Percentiles rank a stretch among this genome's conserved stretches.
Conservation (phyloP, 2,113 vertebrate species). For the Dasyurus viverrinus region DNA sequence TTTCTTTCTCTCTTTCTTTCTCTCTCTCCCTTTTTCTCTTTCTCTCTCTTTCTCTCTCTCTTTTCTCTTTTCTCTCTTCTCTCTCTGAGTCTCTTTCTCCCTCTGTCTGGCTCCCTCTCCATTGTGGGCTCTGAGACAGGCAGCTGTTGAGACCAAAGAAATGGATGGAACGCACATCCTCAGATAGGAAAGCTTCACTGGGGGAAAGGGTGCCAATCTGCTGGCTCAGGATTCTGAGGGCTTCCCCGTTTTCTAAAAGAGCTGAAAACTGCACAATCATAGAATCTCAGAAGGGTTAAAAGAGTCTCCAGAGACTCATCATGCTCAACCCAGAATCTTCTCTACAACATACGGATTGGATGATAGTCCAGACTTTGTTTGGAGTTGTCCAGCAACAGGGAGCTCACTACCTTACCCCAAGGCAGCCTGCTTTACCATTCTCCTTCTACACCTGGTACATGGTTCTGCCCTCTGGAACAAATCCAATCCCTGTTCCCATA, state of each 20-base stretch:
- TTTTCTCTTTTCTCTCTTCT: constrained; percentile 59
- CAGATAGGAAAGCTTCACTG: fast-evolving
- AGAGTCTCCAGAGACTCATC: not conserved
- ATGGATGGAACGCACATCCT: fast-evolving
- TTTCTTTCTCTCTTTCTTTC: constrained; percentile 78
- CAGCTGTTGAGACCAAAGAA: constrained; percentile 37
- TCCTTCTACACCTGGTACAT: not conserved
- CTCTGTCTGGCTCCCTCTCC: constrained; percentile 78
- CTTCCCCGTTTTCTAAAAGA: not conserved
- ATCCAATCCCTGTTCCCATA: not conserved
- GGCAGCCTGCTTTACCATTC: not conserved
- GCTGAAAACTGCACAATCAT: not conserved
- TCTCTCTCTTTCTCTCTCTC: constrained; percentile 48
- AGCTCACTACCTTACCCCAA: not conserved
- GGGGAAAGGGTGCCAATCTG: not conserved
- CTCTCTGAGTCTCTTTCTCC: constrained; percentile 17
- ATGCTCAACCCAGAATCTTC: not conserved
- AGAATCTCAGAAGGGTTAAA: not conserved
- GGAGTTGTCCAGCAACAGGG: not conserved
- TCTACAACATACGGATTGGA: not conserved
- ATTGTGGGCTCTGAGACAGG: not conserved
- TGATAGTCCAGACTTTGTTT: not conserved
- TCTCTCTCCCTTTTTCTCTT: no score
- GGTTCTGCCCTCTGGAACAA: not conserved
- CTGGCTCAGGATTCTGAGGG: not conserved